A percentile compares a stretch with the other conserved stretches of the same genome.
Evolutionary conservation across 2,113 vertebrate species (phyloP).

Genomic region (Chitala chitala): DNA sequence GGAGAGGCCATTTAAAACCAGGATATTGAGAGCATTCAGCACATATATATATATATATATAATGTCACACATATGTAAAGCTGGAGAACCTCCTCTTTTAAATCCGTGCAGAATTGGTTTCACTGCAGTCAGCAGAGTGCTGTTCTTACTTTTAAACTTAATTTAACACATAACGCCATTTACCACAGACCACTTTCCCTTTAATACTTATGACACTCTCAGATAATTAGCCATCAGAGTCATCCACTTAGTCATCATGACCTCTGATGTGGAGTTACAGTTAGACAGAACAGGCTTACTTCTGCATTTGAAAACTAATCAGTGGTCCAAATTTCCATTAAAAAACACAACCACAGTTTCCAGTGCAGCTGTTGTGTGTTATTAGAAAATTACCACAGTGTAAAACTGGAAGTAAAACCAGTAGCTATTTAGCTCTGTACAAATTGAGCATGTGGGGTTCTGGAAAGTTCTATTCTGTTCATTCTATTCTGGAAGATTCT

Average conservation of each 20-base stretch:
- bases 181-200: conserved; percentile 36
- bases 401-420: background rate
- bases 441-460: background rate
- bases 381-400: background rate
- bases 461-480: too few relatives aligned
- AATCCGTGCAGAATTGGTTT: conserved; percentile 32
- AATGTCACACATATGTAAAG: too few relatives aligned
- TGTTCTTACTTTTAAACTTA: too few relatives aligned
- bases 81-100: background rate
- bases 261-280: background rate
- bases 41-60: too few relatives aligned
- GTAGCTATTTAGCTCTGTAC: background rate
- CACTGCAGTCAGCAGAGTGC: conserved; percentile 39
- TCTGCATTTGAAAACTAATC: background rate
- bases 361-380: background rate
- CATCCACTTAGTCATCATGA: background rate
- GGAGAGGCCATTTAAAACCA: too few relatives aligned
- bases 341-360: background rate
- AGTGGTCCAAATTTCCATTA: background rate
- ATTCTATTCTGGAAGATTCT: too few relatives aligned
- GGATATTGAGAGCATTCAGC: too few relatives aligned
- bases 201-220: background rate
- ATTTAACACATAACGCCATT: conserved; percentile 44
- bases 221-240: background rate
- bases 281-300: background rate